Conservation (phyloP, 2,113 vertebrate genomes). For the Sprattus sprattus region DNA sequence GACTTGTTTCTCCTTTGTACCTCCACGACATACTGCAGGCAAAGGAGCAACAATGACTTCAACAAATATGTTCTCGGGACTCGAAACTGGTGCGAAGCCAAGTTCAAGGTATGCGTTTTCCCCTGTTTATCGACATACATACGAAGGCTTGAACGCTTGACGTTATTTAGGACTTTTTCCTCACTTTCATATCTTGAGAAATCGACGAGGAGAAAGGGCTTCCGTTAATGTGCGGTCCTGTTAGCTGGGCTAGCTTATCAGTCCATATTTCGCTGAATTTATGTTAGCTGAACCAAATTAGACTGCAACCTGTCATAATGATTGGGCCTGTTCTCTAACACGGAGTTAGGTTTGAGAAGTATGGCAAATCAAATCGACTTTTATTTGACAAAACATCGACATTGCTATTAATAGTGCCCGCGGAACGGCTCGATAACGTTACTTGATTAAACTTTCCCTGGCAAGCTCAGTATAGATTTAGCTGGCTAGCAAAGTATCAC, state of each 20-base stretch:
- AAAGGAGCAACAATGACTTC: slow-evolving; percentile 61
- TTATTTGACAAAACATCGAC: neutral
- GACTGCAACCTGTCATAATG: neutral
- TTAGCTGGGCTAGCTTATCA: slow-evolving; percentile 18
- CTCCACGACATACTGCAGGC: neutral
- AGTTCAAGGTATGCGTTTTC: slow-evolving; percentile 78
- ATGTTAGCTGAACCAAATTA: neutral
- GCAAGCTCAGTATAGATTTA: neutral
- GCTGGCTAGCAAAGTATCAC: neutral
- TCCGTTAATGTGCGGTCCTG: slow-evolving; percentile 19
- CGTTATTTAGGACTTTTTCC: neutral
- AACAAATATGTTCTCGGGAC: slow-evolving; percentile 80
- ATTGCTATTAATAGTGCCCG: neutral
- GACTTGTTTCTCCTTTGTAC: neutral
- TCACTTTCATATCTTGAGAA: neutral
- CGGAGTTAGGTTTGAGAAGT: neutral
- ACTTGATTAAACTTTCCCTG: neutral
- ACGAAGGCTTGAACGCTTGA: neutral
- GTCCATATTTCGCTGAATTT: neutral
- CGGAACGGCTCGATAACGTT: neutral
- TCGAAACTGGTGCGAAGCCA: slow-evolving; percentile 68
- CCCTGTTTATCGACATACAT: neutral
- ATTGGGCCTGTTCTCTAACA: neutral
- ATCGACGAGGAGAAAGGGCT: slow-evolving; percentile 26
- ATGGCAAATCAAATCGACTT: neutral